Evolutionary conservation across 2,797 vertebrate species (phyloP).

Genomic region (Sandelia bainsii): DNA sequence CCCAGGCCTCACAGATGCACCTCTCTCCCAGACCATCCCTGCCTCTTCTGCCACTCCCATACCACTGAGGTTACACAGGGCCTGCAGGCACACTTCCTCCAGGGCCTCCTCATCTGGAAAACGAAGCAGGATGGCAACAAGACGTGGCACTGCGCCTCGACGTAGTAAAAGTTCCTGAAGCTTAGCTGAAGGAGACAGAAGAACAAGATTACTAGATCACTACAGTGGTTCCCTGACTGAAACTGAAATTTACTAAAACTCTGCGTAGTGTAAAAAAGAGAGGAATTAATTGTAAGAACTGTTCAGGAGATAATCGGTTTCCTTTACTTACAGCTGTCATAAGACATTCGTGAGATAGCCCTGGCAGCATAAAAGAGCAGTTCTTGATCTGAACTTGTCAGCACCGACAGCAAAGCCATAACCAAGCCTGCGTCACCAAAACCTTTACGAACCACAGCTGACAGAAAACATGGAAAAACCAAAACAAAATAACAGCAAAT

Average conservation of each 20-base stretch:
- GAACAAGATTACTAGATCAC: not conserved
- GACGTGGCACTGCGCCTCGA: conserved; percentile 84
- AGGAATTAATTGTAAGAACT: not conserved
- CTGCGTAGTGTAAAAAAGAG: too few species aligned
- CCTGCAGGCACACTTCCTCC: conserved; percentile 85
- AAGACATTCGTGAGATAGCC: conserved; percentile 88
- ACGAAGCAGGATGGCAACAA: conserved; percentile 86
- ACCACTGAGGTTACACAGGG: conserved; percentile 89
- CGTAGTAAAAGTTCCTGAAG: conserved; percentile 87
- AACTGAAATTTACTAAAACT: too few species aligned
- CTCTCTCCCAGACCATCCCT: conserved; percentile 78
- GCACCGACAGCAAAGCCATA: conserved; percentile 82
- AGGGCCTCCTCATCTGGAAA: conserved; percentile 83
- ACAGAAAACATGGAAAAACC: not conserved
- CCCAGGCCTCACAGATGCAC: conserved; percentile 48
- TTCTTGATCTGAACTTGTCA: conserved; percentile 88
- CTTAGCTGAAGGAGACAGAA: conserved; percentile 72
- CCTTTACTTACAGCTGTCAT: conserved; percentile 85
- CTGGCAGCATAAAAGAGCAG: conserved; percentile 83
- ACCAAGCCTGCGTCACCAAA: conserved; percentile 89
- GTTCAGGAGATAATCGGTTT: not conserved
- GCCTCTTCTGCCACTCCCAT: conserved; percentile 79
- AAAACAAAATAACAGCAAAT: not conserved
- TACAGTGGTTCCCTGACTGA: too few species aligned
- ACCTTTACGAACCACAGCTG: conserved; percentile 87